Percentiles rank a stretch among this genome's conserved stretches.
Conservation (phyloP, 1,140 invertebrate genomes). For the Ceratoteleas bidentatus region DNA sequence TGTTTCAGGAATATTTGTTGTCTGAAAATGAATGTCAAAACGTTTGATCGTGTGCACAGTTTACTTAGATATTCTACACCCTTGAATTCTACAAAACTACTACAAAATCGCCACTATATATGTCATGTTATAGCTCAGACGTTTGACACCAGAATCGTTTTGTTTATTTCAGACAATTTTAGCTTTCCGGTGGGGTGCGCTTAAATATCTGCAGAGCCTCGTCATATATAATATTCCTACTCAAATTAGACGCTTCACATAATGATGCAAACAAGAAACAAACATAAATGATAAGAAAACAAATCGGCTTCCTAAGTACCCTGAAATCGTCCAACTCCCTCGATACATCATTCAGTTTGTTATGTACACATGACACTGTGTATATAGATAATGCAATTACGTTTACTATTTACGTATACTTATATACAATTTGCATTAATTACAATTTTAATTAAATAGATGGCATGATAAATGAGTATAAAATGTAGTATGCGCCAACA, state of each 20-base stretch:
- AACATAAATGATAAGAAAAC: conserved; percentile 41
- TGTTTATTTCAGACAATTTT: conserved; percentile 82
- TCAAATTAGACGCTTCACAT: conserved; percentile 71
- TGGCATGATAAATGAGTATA: too few species aligned
- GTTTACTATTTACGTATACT: too few species aligned
- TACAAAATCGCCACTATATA: too few species aligned
- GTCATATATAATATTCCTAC: conserved; percentile 75
- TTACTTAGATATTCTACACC: conserved; percentile 53
- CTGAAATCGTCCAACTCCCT: conserved; percentile 57
- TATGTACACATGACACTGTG: conserved; percentile 67
- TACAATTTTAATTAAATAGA: too few species aligned
- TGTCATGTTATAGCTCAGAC: conserved; percentile 35
- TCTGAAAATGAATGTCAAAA: conserved; percentile 17
- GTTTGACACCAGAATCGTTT: conserved; percentile 75
- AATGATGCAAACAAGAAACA: conserved; percentile 50
- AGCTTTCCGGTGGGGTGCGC: conserved; percentile 79
- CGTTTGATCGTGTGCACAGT: conserved; percentile 3
- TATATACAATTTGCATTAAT: too few species aligned
- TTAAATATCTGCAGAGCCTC: conserved; percentile 76
- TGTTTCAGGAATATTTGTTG: conserved; percentile 47
- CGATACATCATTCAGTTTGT: conserved; percentile 49
- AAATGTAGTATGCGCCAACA: too few species aligned
- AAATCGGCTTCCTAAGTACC: conserved; percentile 65
- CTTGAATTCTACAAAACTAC: conserved; percentile 43
- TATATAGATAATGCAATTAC: conserved; percentile 32